Evolutionary conservation across 2,888 invertebrate genomes (phyloP).

Genomic region (Diadromus collaris): DNA sequence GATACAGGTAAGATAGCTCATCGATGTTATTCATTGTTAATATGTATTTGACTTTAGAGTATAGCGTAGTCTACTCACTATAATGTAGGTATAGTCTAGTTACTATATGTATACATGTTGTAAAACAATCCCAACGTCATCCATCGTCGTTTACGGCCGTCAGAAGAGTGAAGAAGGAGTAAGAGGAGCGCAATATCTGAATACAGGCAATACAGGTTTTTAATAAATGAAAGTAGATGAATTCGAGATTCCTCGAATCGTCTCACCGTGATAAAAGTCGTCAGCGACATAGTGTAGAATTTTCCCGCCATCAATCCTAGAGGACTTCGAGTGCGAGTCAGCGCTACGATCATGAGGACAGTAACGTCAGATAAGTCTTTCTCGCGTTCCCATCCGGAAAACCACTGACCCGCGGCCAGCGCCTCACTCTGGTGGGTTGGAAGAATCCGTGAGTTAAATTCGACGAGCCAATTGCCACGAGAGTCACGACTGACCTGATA

Average conservation of each 20-base stretch:
- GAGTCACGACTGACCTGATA: slow-evolving; percentile 63
- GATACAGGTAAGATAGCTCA: slow-evolving; percentile 71
- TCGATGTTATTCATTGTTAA: background rate
- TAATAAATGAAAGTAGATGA: background rate
- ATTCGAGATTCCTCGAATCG: background rate
- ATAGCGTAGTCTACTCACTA: slow-evolving; percentile 9
- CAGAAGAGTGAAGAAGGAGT: slow-evolving; percentile 68
- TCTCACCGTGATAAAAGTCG: slow-evolving; percentile 69
- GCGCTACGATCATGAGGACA: slow-evolving; percentile 65
- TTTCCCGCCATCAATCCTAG: slow-evolving; percentile 67
- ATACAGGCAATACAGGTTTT: slow-evolving; percentile 1
- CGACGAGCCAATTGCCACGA: background rate
- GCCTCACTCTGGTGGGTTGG: slow-evolving; percentile 49
- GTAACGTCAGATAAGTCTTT: slow-evolving; percentile 42
- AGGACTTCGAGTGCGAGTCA: slow-evolving; percentile 64
- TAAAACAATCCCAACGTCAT: background rate
- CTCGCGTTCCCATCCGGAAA: slow-evolving; percentile 68
- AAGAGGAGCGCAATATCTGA: slow-evolving; percentile 67
- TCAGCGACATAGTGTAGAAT: slow-evolving; percentile 69
- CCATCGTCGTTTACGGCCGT: slow-evolving; percentile 19
- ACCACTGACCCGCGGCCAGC: slow-evolving; percentile 67
- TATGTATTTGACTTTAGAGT: slow-evolving; percentile 1
- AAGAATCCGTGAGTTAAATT: slow-evolving; percentile 7
- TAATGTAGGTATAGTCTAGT: background rate
- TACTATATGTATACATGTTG: background rate